Percentiles rank a stretch among this genome's conserved stretches.
Conservation (phyloP, 2,113 vertebrate species). For the Planiliza haematocheilus region DNA sequence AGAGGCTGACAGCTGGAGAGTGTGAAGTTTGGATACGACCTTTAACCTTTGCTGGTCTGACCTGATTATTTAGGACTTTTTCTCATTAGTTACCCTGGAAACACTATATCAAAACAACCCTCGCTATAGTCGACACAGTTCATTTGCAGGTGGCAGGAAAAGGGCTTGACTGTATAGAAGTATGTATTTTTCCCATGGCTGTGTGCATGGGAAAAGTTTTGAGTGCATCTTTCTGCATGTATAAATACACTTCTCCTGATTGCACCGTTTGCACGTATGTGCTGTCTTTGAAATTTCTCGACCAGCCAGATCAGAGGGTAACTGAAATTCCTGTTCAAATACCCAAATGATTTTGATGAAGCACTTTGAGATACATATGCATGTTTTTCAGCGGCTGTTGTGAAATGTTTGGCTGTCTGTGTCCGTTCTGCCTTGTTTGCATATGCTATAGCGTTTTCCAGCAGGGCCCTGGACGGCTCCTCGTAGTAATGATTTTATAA, state of each 20-base stretch:
- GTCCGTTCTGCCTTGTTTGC: slow-evolving; percentile 42
- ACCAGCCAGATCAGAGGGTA: slow-evolving; percentile 10
- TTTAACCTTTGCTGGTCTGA: slow-evolving; percentile 54
- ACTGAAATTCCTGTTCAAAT: slow-evolving; percentile 25
- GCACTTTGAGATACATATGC: background rate
- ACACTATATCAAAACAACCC: slow-evolving; percentile 59
- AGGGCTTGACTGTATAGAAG: slow-evolving; percentile 2
- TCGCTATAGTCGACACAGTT: slow-evolving; percentile 38
- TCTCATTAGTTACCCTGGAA: slow-evolving; percentile 68
- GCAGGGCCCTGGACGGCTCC: slow-evolving; percentile 51
- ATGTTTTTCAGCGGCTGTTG: slow-evolving; percentile 27
- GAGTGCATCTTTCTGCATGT: slow-evolving; percentile 19
- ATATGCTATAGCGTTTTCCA: slow-evolving; percentile 48
- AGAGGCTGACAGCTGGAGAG: slow-evolving; percentile 61
- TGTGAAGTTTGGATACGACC: slow-evolving; percentile 61
- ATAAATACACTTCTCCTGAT: background rate
- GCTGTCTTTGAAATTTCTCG: slow-evolving; percentile 15
- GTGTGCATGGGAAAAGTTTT: background rate
- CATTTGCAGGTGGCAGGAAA: slow-evolving; percentile 24
- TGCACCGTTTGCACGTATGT: background rate
- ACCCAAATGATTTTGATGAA: slow-evolving; percentile 30
- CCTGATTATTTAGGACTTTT: slow-evolving; percentile 66
- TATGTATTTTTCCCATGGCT: background rate
- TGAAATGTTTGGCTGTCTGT: slow-evolving; percentile 37
- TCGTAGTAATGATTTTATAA: slow-evolving; percentile 74